A percentile compares a stretch with the other conserved stretches of the same genome.
These are phyloP conservation scores for Emydura subglobosa DNA, from an alignment of 2,113 vertebrate species.

Conservation along the genomic window DNA sequence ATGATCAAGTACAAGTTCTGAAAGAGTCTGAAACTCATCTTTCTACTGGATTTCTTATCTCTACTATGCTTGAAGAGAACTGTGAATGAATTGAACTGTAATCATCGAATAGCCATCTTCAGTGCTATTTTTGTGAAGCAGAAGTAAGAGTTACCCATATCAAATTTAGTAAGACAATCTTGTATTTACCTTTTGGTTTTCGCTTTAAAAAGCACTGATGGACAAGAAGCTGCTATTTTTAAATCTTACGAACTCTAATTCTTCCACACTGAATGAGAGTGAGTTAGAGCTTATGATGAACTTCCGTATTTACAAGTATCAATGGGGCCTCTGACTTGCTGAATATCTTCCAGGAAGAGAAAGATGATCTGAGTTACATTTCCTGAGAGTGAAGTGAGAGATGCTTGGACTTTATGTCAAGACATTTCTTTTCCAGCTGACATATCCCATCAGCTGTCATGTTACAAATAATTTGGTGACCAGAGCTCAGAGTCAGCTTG, in stretches of 20 bases:
- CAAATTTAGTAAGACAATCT: slow-evolving; percentile 79
- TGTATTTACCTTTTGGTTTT: slow-evolving; percentile 80
- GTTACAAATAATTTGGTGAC: slow-evolving; percentile 82
- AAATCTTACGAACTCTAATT: slow-evolving; percentile 80
- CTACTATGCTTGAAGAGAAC: slow-evolving; percentile 28
- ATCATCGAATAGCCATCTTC: slow-evolving; percentile 38
- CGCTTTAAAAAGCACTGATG: slow-evolving; percentile 74
- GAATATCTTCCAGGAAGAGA: slow-evolving; percentile 88
- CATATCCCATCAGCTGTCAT: slow-evolving; percentile 93
- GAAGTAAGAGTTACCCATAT: slow-evolving; percentile 69
- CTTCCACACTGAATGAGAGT: slow-evolving; percentile 81
- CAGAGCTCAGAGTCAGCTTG: slow-evolving; percentile 77
- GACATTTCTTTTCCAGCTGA: slow-evolving; percentile 91
- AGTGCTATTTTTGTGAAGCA: slow-evolving; percentile 77
- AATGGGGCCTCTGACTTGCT: slow-evolving; percentile 82
- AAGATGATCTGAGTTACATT: slow-evolving; percentile 86
- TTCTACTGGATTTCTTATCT: neutral
- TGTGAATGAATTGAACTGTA: slow-evolving; percentile 65
- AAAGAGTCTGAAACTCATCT: neutral
- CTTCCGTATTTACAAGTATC: slow-evolving; percentile 88
- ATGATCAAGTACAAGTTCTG: neutral
- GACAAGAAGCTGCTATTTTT: slow-evolving; percentile 83
- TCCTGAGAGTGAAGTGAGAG: slow-evolving; percentile 91
- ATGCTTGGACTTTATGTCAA: slow-evolving; percentile 87
- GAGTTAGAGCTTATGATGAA: slow-evolving; percentile 78